Evolutionary conservation across 2,797 vertebrate species (phyloP), one percentile per base, ranked within the genome.

Genomic region (Tragopan temminckii): DNA sequence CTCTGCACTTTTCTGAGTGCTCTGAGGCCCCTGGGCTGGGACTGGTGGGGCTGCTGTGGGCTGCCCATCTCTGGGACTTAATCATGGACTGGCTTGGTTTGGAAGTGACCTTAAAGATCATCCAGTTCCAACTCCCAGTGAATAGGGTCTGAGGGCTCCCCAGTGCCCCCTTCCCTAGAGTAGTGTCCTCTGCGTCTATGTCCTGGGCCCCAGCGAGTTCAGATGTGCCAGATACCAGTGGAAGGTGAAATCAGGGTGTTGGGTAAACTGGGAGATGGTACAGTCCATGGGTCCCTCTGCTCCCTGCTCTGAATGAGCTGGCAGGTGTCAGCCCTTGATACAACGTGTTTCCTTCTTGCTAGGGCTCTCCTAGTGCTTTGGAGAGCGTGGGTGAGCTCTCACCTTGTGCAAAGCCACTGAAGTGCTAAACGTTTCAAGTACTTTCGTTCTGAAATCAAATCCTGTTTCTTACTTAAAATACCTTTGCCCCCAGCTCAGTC

Each of bases 281-380:
- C 23, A 0, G 2, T 52, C 46, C 45, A 40, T 14, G 15, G 0
- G 36, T 61, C 14, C 35, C 20, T 13, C 35, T 20, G 27, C 75
- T 0, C 0, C 25, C 13, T 42, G 33, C 2, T 2, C 31, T 0
- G 1, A 33, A 62, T 31, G 27, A 27, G 25, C 12, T 62, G 38
- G 27, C 8, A 31, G 12, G 61, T 40, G 27, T 29, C 61, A 62
- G 58, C 13, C 3, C 40, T 19, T 24, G 23, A 2, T 1, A 23
- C 38, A 36, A 20, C 35, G 42, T 70, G 17, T 4, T 13, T 83
- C 52, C 35, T 11, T 55, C 50, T 48, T 58, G 6, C n/a, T 46
- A n/a, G 25, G 29, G 11, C 42, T 35, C 11, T 72, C 11, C 14
- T n/a, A 21, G 21, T 59, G 31, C 50, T 72, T 59, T 82, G 31